Evolutionary conservation across 2,797 vertebrate genomes (phyloP), one percentile per base, ranked within the genome.

Genomic region (Phoxinus dragarum): DNA sequence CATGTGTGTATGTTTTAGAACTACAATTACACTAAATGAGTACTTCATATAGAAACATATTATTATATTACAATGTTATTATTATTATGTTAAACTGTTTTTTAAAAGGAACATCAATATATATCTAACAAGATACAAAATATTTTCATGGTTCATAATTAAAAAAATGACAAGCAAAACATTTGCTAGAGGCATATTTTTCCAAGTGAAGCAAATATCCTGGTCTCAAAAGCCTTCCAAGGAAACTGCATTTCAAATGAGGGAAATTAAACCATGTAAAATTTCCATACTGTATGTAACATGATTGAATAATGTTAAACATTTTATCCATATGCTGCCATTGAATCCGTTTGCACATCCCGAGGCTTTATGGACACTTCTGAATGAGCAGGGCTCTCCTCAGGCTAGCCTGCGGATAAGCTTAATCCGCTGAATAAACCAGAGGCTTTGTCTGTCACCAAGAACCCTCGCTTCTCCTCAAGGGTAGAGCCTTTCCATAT

Each of bases 401-500:
- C 61, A 40, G 73, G 75, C 83, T 42, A 49, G 83, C 67, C 67
- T 47, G 75, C 47, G 83, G 75, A 84, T 84, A 79, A 79, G 52
- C 83, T 79, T 84, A 84, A 84, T 84, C 83, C 83, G 7, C 31
- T 47, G 49, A 79, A 78, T 84, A 79, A 84, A 84, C 83, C 83
- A 71, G 38, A 79, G 74, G 83, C 83, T 84, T 84, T 79, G 83
- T 84, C 83, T 84, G 83, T 84, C 83, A 84, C 52, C 40, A 71
- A 77, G 49, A 77, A 54, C 47, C 61, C 61, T 79, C 14, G 27
- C 27, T 49, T 71, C 76, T 27, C 68, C 75, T 79, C 67, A 84
- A 84, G 75, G 8, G 75, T 79, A 71, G 66, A 79, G 75, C 66
- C 40, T 71, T 78, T 71, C 66, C 76, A 59, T 79, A 79, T 79